Conservation (phyloP, 2,888 invertebrate species). For the Tetramorium bicarinatum region DNA sequence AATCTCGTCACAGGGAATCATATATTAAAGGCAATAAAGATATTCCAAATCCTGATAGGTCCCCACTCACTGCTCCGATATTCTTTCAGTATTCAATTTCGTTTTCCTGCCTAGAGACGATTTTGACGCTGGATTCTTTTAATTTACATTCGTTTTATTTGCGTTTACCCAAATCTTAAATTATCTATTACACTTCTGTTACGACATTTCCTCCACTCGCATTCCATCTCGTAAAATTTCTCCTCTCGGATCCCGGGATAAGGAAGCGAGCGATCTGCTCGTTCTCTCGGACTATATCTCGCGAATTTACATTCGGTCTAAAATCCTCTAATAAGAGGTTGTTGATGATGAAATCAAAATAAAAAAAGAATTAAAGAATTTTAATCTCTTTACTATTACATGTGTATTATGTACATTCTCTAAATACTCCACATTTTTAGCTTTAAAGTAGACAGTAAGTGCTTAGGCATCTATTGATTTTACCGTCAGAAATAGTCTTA, state of each 20-base stretch:
- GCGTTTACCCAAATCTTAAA: conserved; percentile 37
- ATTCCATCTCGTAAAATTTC: conserved; percentile 25
- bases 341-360: background rate
- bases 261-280: conserved; percentile 5
- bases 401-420: background rate
- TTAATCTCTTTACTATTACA: background rate
- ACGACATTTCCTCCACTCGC: conserved; percentile 11
- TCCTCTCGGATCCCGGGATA: background rate
- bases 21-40: background rate
- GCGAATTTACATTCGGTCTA: conserved; percentile 11
- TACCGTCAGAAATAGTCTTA: background rate
- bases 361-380: background rate
- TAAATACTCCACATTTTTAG: background rate
- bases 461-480: background rate
- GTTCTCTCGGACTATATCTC: conserved; percentile 3
- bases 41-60: conserved; percentile 1
- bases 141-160: conserved; percentile 33
- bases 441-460: background rate
- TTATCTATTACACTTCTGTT: conserved; percentile 37
- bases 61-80: background rate
- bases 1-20: background rate
- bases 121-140: background rate
- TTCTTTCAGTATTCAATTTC: background rate
- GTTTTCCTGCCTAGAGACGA: background rate
- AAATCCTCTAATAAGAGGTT: conserved; percentile 31